Evolutionary conservation across 1,140 invertebrate genomes (phyloP).

Genomic region (Hermetia illucens): DNA sequence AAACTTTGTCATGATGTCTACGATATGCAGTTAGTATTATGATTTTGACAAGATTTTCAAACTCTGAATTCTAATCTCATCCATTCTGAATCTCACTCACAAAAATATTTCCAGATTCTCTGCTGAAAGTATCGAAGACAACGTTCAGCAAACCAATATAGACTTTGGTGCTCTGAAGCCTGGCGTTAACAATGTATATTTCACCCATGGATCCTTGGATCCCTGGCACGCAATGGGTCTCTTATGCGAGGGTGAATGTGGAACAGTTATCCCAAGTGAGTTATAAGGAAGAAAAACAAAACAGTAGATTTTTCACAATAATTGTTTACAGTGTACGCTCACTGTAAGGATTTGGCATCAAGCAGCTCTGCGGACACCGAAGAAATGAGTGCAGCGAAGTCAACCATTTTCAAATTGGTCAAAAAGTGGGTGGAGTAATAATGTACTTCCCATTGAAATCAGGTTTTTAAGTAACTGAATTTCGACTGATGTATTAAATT

Average conservation of each 20-base stretch:
- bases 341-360: slow-evolving; percentile 57
- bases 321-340: slow-evolving; percentile 37
- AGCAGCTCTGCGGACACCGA: slow-evolving; percentile 35
- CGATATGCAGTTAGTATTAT: slow-evolving; percentile 19
- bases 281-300: slow-evolving; percentile 3
- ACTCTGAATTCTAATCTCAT: neutral
- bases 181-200: slow-evolving; percentile 42
- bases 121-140: slow-evolving; percentile 30
- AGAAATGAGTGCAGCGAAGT: slow-evolving; percentile 42
- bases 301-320: slow-evolving; percentile 8
- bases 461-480: no score
- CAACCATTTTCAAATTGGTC: slow-evolving; percentile 36
- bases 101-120: slow-evolving; percentile 35
- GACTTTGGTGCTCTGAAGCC: slow-evolving; percentile 42
- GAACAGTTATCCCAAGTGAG: slow-evolving; percentile 26
- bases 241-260: slow-evolving; percentile 35
- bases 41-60: neutral
- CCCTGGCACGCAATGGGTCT: slow-evolving; percentile 50
- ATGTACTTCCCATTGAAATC: no score
- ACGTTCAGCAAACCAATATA: slow-evolving; percentile 40
- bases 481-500: no score
- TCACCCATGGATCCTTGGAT: slow-evolving; percentile 43
- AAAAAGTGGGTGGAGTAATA: slow-evolving; percentile 41
- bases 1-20: slow-evolving; percentile 54
- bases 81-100: neutral